phyloP scores from a whole-genome alignment of 2,797 vertebrate genomes.

The Paramormyrops hopkinsi region DNA sequence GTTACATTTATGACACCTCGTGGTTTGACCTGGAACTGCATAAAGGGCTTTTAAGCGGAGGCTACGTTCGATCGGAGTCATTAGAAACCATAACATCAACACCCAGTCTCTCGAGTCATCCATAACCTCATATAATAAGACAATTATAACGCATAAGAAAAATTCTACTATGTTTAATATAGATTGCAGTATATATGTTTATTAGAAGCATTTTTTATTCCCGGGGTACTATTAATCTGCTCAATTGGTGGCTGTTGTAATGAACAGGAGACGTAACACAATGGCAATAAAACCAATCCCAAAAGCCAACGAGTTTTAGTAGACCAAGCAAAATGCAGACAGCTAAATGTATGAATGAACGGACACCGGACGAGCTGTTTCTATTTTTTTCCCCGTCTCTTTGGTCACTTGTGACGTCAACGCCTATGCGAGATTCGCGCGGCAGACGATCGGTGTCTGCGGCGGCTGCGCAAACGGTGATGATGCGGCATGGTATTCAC shows the following conservation, averaged over 20 bases:
- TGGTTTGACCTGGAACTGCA: slow-evolving; percentile 35
- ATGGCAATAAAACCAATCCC: not conserved
- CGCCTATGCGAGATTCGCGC: not conserved
- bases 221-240: not conserved
- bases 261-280: not conserved
- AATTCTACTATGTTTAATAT: not conserved
- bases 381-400: not conserved
- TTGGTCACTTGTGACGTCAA: not conserved
- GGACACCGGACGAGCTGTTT: not conserved
- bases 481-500: not conserved
- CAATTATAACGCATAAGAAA: not conserved
- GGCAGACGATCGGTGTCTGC: not conserved
- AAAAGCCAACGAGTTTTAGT: not conserved
- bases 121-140: not conserved
- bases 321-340: not conserved
- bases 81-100: not conserved
- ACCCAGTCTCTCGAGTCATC: not conserved
- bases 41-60: not conserved
- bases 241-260: not conserved
- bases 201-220: not conserved
- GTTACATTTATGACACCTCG: slow-evolving; percentile 34
- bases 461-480: not conserved
- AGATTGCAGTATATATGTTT: not conserved
- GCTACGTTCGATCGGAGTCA: not conserved
- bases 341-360: not conserved